Evolutionary conservation across 1,140 invertebrate species (phyloP).

Genomic region (Ladona fulva): DNA sequence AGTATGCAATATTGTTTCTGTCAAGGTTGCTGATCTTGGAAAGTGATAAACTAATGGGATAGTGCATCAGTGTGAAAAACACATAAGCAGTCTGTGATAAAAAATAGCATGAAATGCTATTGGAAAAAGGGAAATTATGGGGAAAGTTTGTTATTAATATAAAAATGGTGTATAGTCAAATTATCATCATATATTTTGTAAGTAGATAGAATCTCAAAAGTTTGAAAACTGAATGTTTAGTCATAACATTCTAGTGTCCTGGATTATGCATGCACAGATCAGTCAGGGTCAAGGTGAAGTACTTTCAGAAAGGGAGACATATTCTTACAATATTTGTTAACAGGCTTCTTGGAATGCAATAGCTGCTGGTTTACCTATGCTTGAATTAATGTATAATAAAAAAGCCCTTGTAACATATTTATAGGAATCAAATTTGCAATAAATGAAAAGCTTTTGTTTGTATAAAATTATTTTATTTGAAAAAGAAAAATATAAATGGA

Average conservation of each 20-base stretch:
- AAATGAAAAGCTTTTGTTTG: constrained; percentile 10
- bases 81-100: constrained; percentile 5
- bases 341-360: constrained; percentile 1
- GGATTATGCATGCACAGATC: not conserved
- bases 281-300: constrained; percentile 3
- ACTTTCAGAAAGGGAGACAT: constrained; percentile 1
- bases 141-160: constrained; percentile 7
- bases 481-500: not conserved
- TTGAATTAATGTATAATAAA: not conserved
- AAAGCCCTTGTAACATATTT: constrained; percentile 6
- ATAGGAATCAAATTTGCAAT: constrained; percentile 10
- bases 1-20: constrained; percentile 1
- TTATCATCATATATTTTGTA: not conserved
- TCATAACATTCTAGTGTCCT: not conserved
- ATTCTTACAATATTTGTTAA: constrained; percentile 3
- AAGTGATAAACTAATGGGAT: not conserved
- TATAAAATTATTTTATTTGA: not conserved
- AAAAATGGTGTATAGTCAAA: constrained; percentile 5
- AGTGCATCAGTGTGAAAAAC: not conserved
- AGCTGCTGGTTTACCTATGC: constrained; percentile 7
- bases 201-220: constrained; percentile 2
- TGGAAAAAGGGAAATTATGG: not conserved
- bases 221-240: not conserved
- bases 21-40: not conserved
- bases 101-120: constrained; percentile 7